phyloP scores from a whole-genome alignment of 2,797 vertebrate species.

The Limosa lapponica region DNA sequence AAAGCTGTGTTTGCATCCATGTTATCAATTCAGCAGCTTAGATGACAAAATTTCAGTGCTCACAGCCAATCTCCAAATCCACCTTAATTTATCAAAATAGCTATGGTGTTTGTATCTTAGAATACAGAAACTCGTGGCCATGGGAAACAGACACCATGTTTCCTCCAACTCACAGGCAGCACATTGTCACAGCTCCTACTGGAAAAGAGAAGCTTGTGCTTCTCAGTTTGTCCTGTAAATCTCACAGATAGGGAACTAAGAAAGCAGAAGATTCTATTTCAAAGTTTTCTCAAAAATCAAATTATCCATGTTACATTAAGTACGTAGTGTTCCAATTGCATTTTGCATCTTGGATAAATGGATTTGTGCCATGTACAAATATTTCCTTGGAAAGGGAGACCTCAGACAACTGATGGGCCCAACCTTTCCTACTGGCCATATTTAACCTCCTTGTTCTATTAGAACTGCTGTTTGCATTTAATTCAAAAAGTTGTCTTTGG shows the following conservation, averaged over 20 bases:
- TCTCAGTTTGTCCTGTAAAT: not conserved
- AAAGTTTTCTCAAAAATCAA: not conserved
- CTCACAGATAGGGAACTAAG: not conserved
- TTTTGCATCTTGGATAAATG: not conserved
- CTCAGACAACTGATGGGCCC: not conserved
- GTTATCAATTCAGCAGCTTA: not conserved
- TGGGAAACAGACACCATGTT: accelerated
- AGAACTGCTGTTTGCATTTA: not conserved
- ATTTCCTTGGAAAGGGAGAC: not conserved
- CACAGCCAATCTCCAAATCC: not conserved
- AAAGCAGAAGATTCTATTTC: not conserved
- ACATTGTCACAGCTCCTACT: not conserved
- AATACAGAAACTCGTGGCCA: not conserved
- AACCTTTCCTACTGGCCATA: not conserved
- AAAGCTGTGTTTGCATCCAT: not conserved
- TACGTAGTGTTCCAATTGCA: not conserved
- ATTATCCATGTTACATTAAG: not conserved
- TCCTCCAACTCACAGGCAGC: not conserved
- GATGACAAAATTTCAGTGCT: not conserved
- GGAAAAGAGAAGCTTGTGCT: not conserved
- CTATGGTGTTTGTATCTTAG: accelerated
- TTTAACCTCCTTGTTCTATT: not conserved
- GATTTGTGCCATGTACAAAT: not conserved
- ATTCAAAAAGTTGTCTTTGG: not conserved
- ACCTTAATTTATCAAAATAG: not conserved